Base-by-base conservation (phyloP, 92 coral and sea anemone genomes). In the Epizoanthus ramosus region DNA sequence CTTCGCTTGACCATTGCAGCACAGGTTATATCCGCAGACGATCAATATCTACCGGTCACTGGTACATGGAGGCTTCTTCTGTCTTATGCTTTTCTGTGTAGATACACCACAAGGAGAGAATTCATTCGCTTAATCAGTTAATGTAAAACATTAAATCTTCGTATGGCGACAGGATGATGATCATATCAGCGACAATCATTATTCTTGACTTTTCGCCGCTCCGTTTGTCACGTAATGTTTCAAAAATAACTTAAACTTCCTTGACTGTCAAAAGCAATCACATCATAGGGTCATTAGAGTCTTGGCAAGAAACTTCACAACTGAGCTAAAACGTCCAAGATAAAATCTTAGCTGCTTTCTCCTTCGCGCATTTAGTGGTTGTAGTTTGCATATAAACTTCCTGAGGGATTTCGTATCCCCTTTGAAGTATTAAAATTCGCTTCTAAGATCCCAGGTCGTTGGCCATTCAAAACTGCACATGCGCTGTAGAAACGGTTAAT, bases 1-100 rank as follows among this genome's bases (percentile, higher is more conserved):
- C 82, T 52, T 77, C 82, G 39, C 59, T 77, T 77, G 17, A 77
- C 61, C 82, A 77, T 77, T 22, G 71, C 82, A 39, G 37, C 57
- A 14, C 15, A 60, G 17, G 41, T 57, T 14, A 54, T 77, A 19
- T 37, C 57, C 28, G 9, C 35, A 45, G 47, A 18, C 2, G 9
- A 19, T 16, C 22, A 31, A 7, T 6, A 17, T 41, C 64, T 8
- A 23, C 16, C 14, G 37, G 21, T 66, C 57, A 43, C 47, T 21
- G 70, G 22, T 60, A 31, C 57, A 43, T 23, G 19, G 58, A 60
- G 3, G 23, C 17, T 41, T 6, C 5, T 14, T 9, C 54, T 8
- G 9, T 19, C 2, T 28, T n/a, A 18, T 16, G 58, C 0, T 28
- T 72, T 2, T 52, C 23, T 39, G 12, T n/a, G 58, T 8, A 39